Evolutionary conservation across 2,888 invertebrate species (phyloP), one percentile per base, ranked within the genome.

Genomic region (Platycnemis pennipes): DNA sequence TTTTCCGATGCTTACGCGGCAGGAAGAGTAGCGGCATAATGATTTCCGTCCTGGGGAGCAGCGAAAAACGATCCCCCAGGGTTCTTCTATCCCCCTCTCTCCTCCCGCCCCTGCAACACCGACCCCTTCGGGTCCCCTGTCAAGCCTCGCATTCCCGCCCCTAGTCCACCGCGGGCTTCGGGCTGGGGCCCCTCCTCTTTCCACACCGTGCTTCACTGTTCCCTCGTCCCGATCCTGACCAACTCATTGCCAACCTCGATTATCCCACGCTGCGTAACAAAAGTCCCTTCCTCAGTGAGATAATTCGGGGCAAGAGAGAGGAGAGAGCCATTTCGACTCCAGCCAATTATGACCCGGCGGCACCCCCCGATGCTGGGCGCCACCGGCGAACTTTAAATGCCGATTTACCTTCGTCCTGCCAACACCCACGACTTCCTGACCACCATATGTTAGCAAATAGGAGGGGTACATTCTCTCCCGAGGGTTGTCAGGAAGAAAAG

Each of bases 181-280:
- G n/a, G n/a, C n/a, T n/a, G n/a, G n/a, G n/a, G n/a, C n/a, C n/a
- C n/a, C n/a, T n/a, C n/a, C n/a, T n/a, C n/a, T n/a, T 8, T 26
- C 63, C 26, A n/a, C 63, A 26, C 7, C 63, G 63, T 8, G n/a
- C 19, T n/a, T 5, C 63, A 8, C 63, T 1, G 8, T 63, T 63
- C 63, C 63, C n/a, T n/a, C n/a, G 63, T 1, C n/a, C 63, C 26
- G 63, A n/a, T 63, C 63, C 63, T 26, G 8, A 63, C 26, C 63
- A 63, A n/a, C 63, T 63, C 26, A 63, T 63, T 63, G n/a, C 63
- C 63, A n/a, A 63, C 63, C 63, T 63, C 26, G 63, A 63, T 63
- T 63, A 63, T 63, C 63, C n/a, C 63, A 8, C 63, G 63, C n/a
- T 26, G 63, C 19, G 63, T 63, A 63, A 63, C n/a, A 63, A 63